Conservation (phyloP, 2,113 vertebrate genomes). For the Brienomyrus brachyistius region DNA sequence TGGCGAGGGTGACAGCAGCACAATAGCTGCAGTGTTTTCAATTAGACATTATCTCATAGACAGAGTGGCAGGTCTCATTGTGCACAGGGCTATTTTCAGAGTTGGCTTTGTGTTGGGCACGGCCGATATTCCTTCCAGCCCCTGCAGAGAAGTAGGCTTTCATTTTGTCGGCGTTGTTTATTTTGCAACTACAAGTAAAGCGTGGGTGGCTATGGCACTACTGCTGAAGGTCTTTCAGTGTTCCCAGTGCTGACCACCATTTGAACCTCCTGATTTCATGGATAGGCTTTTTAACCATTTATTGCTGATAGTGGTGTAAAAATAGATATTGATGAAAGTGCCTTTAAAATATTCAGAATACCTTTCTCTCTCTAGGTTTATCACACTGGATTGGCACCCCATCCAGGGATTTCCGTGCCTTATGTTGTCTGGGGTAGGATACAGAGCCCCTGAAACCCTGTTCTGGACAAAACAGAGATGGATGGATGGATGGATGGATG, state of each 20-base stretch:
- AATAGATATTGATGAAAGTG: not conserved
- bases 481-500: not conserved
- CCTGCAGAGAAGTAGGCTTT: constrained; percentile 67
- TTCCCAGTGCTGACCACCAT: constrained; percentile 14
- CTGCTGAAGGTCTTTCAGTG: constrained; percentile 14
- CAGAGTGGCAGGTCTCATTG: constrained; percentile 91
- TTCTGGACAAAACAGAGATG: not conserved
- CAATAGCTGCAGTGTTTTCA: constrained; percentile 94
- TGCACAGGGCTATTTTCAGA: constrained; percentile 95
- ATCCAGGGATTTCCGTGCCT: not conserved
- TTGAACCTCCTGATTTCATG: not conserved
- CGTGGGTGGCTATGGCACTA: constrained; percentile 38
- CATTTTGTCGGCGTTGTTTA: constrained; percentile 40
- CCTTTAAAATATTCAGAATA: not conserved
- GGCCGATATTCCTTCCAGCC: constrained; percentile 81
- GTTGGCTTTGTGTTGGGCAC: constrained; percentile 85
- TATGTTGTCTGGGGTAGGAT: not conserved
- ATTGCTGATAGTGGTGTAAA: not conserved
- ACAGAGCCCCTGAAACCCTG: not conserved
- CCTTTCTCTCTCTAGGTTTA: not conserved
- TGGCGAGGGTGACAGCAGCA: constrained; percentile 96
- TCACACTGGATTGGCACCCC: not conserved
- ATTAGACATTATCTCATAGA: constrained; percentile 99
- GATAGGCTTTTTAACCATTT: not conserved
- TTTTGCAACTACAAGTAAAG: constrained; percentile 36